Percentiles rank a stretch among this genome's conserved stretches.
phyloP scores from a whole-genome alignment of 2,888 invertebrate genomes.

The Tanypteryx hageni region DNA sequence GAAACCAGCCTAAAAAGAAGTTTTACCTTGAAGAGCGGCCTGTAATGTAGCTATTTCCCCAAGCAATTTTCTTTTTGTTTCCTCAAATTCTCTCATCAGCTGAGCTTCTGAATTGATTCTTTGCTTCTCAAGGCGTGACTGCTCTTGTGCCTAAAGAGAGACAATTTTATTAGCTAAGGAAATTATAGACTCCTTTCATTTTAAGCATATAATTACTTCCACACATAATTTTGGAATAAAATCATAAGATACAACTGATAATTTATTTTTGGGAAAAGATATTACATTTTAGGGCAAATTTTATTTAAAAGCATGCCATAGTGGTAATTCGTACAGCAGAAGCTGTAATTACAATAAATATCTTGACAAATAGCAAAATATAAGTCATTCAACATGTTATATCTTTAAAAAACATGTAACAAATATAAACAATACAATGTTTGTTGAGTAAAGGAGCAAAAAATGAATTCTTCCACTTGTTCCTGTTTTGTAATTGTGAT shows the following conservation, averaged over 20 bases:
- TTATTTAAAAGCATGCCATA: not conserved
- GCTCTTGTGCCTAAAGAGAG: constrained; percentile 70
- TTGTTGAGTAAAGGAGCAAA: not conserved
- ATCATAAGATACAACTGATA: not conserved
- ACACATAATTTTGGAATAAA: not conserved
- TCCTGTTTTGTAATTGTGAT: no score
- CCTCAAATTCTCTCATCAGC: constrained; percentile 71
- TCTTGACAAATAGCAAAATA: not conserved
- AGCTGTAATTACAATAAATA: not conserved
- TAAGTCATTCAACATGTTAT: not conserved
- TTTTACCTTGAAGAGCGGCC: constrained; percentile 68
- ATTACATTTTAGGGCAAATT: not conserved
- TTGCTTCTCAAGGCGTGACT: constrained; percentile 70
- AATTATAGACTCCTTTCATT: no score
- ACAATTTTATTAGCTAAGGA: not conserved
- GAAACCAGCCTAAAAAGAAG: no score
- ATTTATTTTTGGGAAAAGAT: not conserved
- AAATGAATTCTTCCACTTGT: not conserved
- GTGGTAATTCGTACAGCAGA: not conserved
- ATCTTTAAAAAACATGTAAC: no score
- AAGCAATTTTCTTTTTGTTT: constrained; percentile 70
- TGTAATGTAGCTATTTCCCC: constrained; percentile 71
- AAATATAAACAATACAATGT: not conserved
- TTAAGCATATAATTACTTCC: not conserved
- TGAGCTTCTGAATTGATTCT: constrained; percentile 68